Base-by-base conservation (phyloP, 1,140 invertebrate species). In the Ooceraea biroi region DNA sequence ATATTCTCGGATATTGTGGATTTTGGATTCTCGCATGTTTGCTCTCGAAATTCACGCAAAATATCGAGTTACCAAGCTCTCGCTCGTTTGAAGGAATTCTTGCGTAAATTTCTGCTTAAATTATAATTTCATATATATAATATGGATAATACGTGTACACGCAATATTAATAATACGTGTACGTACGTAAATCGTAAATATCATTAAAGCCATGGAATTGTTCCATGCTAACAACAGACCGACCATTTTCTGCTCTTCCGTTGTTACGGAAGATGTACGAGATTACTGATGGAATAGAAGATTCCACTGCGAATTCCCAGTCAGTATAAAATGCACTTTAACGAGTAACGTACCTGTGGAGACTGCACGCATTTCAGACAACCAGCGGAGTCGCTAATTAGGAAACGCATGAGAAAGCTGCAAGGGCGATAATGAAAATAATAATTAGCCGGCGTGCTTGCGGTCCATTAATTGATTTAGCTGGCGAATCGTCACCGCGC, bases 351-450 rank as follows among this genome's bases (percentile, higher is more conserved):
- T 46, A 44, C 76, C 36, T 7, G 36, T 12, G 36, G 65, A 65
- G 65, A 80, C n/a, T n/a, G n/a, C 50, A 22, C 57, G 76, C 55
- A 57, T 80, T 69, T 30, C 50, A 30, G 65, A n/a, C 76, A 80
- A 80, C 57, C 50, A 50, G 36, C 12, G 25, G 65, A 69, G 22
- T 69, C 76, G 65, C 76, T 65, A 80, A 80, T 80, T 80, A 80
- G 76, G 50, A 57, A 55, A 65, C 65, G 55, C 52, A 50, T 80
- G 76, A 71, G 65, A 65, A 69, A 80, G 52, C 36, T 80, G 57
- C 65, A 80, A 80, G 76, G 65, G 46, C 65, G 50, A 57, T 71
- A 80, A 80, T 80, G 76, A 80, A 80, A 80, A 80, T 80, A 71
- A 71, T 71, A 80, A 80, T 80, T 80, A 71, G 22, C 76, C 41